Conservation (phyloP, 2,797 vertebrate species). For the Gymnocypris eckloni region DNA sequence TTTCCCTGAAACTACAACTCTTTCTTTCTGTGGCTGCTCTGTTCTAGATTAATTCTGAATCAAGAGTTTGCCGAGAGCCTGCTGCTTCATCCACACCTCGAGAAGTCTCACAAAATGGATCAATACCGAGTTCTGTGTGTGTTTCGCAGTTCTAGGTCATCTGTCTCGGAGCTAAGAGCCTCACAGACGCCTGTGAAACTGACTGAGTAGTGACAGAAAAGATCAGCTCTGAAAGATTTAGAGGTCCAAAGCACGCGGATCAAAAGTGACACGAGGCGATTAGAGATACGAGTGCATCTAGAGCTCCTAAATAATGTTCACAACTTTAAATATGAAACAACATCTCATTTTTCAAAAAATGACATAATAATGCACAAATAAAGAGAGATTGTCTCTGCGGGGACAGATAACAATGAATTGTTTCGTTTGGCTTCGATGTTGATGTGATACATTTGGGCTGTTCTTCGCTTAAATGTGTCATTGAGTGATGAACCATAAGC, state of each 20-base stretch:
- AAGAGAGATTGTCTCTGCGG: background rate
- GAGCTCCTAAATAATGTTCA: background rate
- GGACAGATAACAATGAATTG: constrained; percentile 21
- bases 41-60: background rate
- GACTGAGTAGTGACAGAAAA: background rate
- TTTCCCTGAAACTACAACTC: background rate
- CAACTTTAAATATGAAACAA: constrained; percentile 2
- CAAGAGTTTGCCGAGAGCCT: constrained; percentile 30
- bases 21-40: background rate
- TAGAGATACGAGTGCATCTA: constrained; percentile 1
- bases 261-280: background rate
- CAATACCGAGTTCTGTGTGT: constrained; percentile 36
- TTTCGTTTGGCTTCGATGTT: constrained; percentile 5
- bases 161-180: constrained; percentile 26
- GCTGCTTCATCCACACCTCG: constrained; percentile 21
- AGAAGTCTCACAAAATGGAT: constrained; percentile 37
- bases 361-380: background rate
- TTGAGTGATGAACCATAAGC: constrained; percentile 66
- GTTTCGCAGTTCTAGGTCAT: constrained; percentile 29
- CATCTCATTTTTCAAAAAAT: background rate
- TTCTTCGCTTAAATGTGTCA: constrained; percentile 60
- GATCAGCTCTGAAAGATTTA: constrained; percentile 14
- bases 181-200: background rate
- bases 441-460: constrained; percentile 43
- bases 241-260: background rate